Percentiles rank a stretch among this genome's conserved stretches.
Evolutionary conservation across 2,797 vertebrate genomes (phyloP).

Genomic region (Myripristis murdjan): DNA sequence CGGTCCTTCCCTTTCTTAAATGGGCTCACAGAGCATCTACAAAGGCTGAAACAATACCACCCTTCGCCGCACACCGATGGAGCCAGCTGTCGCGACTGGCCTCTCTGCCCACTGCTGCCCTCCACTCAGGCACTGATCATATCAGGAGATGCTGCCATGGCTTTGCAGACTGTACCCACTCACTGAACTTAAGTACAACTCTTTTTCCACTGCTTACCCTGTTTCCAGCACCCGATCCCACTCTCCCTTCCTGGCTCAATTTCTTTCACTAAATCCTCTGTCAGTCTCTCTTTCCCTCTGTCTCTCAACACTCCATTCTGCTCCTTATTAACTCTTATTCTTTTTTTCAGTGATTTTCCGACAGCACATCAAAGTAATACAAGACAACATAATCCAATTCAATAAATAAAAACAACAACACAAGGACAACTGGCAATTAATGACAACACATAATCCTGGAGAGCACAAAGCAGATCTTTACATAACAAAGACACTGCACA

Average conservation of each 20-base stretch:
- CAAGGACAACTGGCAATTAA: no score
- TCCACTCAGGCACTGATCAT: constrained; percentile 25
- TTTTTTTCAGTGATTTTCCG: no score
- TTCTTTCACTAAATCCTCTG: constrained; percentile 42
- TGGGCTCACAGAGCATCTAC: constrained; percentile 52
- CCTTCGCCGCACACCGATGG: constrained; percentile 57
- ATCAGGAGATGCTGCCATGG: constrained; percentile 36
- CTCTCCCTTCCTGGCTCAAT: constrained; percentile 12
- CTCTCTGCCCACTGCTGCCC: constrained; percentile 28
- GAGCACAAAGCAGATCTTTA: no score
- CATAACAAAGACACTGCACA: no score
- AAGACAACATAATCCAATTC: no score
- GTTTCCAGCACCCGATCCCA: constrained; percentile 39
- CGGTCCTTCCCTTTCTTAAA: constrained; percentile 62
- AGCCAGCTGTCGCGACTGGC: constrained; percentile 54
- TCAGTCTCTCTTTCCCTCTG: constrained; percentile 12
- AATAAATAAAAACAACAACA: no score
- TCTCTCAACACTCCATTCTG: constrained; percentile 13
- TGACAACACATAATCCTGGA: no score
- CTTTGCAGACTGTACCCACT: constrained; percentile 33
- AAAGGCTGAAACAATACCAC: constrained; percentile 71
- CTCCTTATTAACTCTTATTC: constrained; percentile 30
- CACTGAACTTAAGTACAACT: not conserved
- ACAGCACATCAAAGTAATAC: no score
- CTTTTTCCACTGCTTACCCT: constrained; percentile 10